phyloP scores from a whole-genome alignment of 2,888 invertebrate genomes.

The Encarsia formosa region DNA sequence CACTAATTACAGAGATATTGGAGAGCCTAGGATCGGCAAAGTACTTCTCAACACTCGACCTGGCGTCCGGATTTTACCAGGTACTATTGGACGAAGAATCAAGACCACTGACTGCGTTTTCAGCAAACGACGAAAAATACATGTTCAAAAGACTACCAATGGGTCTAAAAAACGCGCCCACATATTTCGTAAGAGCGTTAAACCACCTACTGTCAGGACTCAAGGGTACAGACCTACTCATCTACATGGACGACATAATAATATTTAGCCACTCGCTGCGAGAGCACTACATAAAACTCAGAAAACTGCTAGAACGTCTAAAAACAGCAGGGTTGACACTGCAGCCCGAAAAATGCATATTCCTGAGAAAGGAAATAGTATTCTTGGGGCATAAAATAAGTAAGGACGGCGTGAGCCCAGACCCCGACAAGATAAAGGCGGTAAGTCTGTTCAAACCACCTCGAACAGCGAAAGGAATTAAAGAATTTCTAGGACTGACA shows the following conservation, averaged over 20 bases:
- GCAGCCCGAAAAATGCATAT: conserved; percentile 4
- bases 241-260: not conserved
- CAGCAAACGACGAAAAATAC: not conserved
- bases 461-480: not conserved
- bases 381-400: conserved; percentile 2
- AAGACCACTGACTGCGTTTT: not conserved
- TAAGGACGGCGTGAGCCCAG: not conserved
- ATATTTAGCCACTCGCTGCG: not conserved
- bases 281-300: not conserved
- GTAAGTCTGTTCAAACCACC: not conserved
- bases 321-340: not conserved
- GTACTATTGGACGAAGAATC: not conserved
- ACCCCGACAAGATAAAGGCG: not conserved
- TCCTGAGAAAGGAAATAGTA: not conserved
- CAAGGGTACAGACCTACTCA: not conserved
- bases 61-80: not conserved
- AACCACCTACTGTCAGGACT: not conserved
- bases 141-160: not conserved
- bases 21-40: not conserved
- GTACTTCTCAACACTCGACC: not conserved
- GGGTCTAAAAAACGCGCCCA: not conserved
- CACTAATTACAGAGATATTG: not conserved
- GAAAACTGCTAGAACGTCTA: not conserved
- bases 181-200: not conserved
- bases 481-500: not conserved